Conservation (phyloP, 1,140 invertebrate genomes). For the Palaemon carinicauda region DNA sequence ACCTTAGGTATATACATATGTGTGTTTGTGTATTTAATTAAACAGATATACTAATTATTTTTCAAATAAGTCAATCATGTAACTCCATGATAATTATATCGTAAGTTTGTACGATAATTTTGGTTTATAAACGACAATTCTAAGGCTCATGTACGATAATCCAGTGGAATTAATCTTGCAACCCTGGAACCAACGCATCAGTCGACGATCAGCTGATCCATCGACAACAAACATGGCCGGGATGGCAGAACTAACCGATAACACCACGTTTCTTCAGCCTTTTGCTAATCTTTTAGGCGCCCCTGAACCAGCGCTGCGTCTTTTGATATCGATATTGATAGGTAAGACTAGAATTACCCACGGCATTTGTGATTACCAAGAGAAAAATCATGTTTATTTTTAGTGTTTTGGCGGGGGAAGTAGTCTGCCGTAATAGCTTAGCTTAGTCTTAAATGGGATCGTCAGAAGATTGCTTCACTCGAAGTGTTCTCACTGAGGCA, state of each 20-base stretch:
- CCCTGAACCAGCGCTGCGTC: slow-evolving; percentile 72
- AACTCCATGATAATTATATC: too few species aligned
- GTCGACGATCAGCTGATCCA: slow-evolving; percentile 51
- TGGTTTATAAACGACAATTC: too few species aligned
- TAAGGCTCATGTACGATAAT: too few species aligned
- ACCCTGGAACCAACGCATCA: slow-evolving; percentile 27
- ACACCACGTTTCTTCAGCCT: slow-evolving; percentile 18
- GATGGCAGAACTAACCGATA: neutral
- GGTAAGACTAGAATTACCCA: slow-evolving; percentile 65
- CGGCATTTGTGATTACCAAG: neutral
- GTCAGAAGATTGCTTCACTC: too few species aligned
- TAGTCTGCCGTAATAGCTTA: neutral
- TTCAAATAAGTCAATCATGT: too few species aligned
- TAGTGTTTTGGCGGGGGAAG: neutral
- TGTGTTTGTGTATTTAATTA: too few species aligned
- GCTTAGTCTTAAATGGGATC: neutral
- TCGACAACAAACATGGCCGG: slow-evolving; percentile 55
- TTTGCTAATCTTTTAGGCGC: slow-evolving; percentile 63
- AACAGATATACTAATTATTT: too few species aligned
- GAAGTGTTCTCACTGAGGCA: too few species aligned
- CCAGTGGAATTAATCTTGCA: too few species aligned
- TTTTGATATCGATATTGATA: slow-evolving; percentile 75
- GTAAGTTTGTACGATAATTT: too few species aligned
- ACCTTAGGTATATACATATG: too few species aligned
- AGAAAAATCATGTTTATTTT: neutral